phyloP scores from a whole-genome alignment of 2,113 vertebrate species.

The Cricetomys ansorgei region DNA sequence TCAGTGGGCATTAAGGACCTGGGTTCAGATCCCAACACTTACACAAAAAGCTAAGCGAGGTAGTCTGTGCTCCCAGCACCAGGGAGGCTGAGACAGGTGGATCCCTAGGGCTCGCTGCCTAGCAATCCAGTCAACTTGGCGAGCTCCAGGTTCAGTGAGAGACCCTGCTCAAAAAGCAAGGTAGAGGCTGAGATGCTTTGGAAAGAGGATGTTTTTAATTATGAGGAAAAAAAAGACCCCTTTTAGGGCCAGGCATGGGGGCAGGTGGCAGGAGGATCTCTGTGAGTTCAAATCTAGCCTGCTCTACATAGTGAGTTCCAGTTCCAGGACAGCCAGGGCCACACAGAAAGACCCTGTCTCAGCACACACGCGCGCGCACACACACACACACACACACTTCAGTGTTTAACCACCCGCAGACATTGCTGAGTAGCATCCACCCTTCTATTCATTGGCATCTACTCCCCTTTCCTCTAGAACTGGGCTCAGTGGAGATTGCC shows the following conservation, averaged over 20 bases:
- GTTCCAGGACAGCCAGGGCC: not conserved
- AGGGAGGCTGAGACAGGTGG: not conserved
- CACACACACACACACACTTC: not conserved
- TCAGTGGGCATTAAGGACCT: not conserved
- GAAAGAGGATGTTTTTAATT: not conserved
- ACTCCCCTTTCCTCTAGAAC: slow-evolving; percentile 69
- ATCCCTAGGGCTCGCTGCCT: not conserved
- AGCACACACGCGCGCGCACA: not conserved
- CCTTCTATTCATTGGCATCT: not conserved
- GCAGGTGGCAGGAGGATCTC: not conserved
- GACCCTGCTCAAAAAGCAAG: not conserved
- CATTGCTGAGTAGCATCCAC: not conserved
- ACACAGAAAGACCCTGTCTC: not conserved
- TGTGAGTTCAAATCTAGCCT: not conserved
- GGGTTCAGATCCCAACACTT: not conserved
- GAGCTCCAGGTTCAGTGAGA: not conserved
- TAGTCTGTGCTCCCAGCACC: not conserved
- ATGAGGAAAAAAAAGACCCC: not conserved
- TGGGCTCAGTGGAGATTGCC: slow-evolving; percentile 76
- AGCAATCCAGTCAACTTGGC: not conserved
- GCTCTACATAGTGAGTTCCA: not conserved
- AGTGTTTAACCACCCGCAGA: not conserved
- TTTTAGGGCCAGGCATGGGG: not conserved
- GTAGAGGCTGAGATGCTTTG: not conserved
- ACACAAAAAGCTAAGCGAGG: not conserved